Percentiles rank a stretch among this genome's conserved stretches.
Conservation (phyloP, 1,140 invertebrate genomes). For the Neomicropteryx cornuta region DNA sequence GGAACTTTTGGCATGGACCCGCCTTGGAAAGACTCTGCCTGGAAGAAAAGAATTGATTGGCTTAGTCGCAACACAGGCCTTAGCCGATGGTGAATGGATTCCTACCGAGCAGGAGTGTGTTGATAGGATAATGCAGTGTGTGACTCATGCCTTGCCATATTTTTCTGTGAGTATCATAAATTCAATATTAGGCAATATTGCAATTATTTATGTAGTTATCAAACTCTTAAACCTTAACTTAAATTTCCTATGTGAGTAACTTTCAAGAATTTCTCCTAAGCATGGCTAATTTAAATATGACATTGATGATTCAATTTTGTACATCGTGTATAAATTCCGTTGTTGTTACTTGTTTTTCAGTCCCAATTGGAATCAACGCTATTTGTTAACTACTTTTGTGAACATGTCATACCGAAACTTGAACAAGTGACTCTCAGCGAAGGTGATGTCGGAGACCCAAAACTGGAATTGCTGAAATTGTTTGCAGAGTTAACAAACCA, state of each 20-base stretch:
- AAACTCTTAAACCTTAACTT: conserved; percentile 1
- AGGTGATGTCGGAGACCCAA: conserved; percentile 56
- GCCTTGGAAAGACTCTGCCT: conserved; percentile 63
- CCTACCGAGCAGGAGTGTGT: conserved; percentile 66
- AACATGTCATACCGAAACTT: conserved; percentile 66
- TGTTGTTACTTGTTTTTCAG: conserved; percentile 43
- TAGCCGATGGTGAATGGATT: conserved; percentile 64
- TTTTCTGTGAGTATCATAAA: conserved; percentile 65
- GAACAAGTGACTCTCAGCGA: conserved; percentile 40
- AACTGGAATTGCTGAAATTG: conserved; percentile 75
- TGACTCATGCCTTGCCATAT: conserved; percentile 71
- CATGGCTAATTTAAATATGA: too few relatives aligned
- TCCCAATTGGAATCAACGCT: conserved; percentile 76
- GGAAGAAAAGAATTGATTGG: conserved; percentile 82
- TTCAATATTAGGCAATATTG: conserved; percentile 5
- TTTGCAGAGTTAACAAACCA: conserved; percentile 76
- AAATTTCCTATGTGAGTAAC: too few relatives aligned
- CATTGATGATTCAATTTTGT: conserved; percentile 6
- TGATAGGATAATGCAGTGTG: conserved; percentile 73
- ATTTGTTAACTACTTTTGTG: conserved; percentile 80
- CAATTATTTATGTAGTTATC: conserved; percentile 9
- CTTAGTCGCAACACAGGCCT: conserved; percentile 72
- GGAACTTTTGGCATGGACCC: conserved; percentile 70
- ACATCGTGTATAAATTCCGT: conserved; percentile 8
- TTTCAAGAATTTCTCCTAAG: too few relatives aligned